Evolutionary conservation across 2,797 vertebrate species (phyloP).

Genomic region (Trichosurus vulpecula): DNA sequence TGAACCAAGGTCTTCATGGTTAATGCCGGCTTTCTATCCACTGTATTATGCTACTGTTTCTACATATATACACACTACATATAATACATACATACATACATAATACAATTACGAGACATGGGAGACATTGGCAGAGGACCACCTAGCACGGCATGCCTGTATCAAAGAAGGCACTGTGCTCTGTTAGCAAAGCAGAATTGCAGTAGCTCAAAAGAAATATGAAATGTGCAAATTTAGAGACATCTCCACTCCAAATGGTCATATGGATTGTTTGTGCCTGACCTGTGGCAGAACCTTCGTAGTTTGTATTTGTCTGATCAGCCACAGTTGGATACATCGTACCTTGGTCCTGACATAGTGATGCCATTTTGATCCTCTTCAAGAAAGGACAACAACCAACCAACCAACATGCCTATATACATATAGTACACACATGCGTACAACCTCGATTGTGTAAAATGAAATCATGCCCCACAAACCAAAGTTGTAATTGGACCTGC

Average conservation of each 20-base stretch:
- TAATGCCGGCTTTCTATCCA: neutral
- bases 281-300: neutral
- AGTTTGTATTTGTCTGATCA: neutral
- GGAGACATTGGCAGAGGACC: neutral
- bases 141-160: neutral
- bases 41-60: neutral
- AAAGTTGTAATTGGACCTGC: neutral
- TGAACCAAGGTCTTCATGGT: neutral
- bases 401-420: neutral
- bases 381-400: neutral
- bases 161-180: neutral
- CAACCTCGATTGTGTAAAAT: conserved; percentile 18
- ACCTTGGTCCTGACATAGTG: neutral
- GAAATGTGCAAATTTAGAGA: neutral
- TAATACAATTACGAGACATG: neutral
- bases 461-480: conserved; percentile 39
- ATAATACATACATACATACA: neutral
- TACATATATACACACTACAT: neutral
- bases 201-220: neutral
- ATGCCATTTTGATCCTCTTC: too few species aligned
- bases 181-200: neutral
- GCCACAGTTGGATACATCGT: neutral
- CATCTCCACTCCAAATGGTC: neutral
- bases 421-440: neutral
- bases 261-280: neutral